Evolutionary conservation across 2,888 invertebrate species (phyloP).

Genomic region (Dolomedes plantarius): DNA sequence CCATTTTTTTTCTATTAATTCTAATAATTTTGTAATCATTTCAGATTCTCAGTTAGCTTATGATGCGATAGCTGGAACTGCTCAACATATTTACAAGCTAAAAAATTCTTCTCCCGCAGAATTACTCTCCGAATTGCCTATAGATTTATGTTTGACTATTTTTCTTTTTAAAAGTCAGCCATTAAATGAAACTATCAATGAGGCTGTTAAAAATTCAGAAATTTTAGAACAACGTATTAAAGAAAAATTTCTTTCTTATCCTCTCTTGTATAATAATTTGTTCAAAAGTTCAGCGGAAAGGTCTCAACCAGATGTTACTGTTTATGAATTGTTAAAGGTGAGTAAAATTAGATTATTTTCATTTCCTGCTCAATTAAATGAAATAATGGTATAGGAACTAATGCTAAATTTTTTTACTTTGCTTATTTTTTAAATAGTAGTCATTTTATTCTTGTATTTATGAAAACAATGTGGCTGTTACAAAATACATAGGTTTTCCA

Average conservation of each 20-base stretch:
- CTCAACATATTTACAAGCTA: constrained; percentile 40
- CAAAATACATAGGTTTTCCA: too few species aligned
- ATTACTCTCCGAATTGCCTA: constrained; percentile 28
- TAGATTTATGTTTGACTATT: constrained; percentile 26
- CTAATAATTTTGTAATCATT: background rate
- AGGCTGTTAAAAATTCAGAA: background rate
- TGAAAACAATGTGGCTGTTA: too few species aligned
- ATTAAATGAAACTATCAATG: constrained; percentile 11
- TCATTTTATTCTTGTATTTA: too few species aligned
- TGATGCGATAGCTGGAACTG: constrained; percentile 34
- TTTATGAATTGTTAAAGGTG: constrained; percentile 66
- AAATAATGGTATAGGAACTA: too few species aligned
- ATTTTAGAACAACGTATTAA: background rate
- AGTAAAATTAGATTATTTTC: too few species aligned
- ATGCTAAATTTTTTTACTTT: too few species aligned
- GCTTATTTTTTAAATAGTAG: too few species aligned
- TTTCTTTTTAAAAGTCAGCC: constrained; percentile 41
- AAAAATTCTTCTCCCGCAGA: constrained; percentile 15
- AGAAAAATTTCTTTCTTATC: constrained; percentile 32
- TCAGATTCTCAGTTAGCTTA: constrained; percentile 45
- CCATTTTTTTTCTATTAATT: too few species aligned
- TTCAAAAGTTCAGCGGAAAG: constrained; percentile 46
- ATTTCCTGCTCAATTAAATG: too few species aligned
- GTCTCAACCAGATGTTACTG: constrained; percentile 41
- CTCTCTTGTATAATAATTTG: constrained; percentile 45